A percentile compares a stretch with the other conserved stretches of the same genome.
Evolutionary conservation across 2,113 vertebrate genomes (phyloP).

Genomic region (Phylloscopus whistleri): DNA sequence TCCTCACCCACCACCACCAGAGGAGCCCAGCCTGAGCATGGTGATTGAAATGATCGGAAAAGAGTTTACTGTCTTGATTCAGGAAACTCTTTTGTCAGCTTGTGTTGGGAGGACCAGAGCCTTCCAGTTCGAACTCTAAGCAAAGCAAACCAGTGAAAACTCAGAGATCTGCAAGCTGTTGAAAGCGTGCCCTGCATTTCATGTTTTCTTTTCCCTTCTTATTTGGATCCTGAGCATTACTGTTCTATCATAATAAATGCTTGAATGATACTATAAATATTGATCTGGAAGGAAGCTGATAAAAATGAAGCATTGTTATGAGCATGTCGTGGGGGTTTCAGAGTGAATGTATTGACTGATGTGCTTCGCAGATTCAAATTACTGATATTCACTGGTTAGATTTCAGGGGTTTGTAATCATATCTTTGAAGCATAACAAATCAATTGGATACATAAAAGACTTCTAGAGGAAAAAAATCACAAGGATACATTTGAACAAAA

Average conservation of each 20-base stretch:
- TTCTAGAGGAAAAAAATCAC: background rate
- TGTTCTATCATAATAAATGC: conserved; percentile 36
- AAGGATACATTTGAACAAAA: background rate
- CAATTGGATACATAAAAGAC: conserved; percentile 29
- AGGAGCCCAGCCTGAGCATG: background rate
- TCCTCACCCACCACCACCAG: background rate
- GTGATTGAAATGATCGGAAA: background rate
- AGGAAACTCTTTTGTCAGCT: background rate
- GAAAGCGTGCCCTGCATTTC: background rate
- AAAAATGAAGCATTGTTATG: conserved; percentile 65
- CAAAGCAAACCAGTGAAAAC: background rate
- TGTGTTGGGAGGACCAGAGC: background rate
- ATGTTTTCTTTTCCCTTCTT: background rate
- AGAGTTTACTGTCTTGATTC: background rate
- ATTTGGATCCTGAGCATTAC: background rate
- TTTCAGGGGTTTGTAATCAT: conserved; percentile 65
- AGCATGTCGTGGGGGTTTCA: conserved; percentile 40
- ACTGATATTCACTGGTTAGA: conserved; percentile 61
- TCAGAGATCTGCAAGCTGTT: background rate
- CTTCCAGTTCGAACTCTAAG: background rate
- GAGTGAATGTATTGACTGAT: conserved; percentile 69
- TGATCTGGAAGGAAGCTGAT: conserved; percentile 60
- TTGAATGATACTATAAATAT: conserved; percentile 70
- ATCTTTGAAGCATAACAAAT: conserved; percentile 46
- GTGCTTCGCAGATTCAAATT: conserved; percentile 70